Conservation (phyloP, 2,797 vertebrate genomes). For the Ataeniobius toweri region DNA sequence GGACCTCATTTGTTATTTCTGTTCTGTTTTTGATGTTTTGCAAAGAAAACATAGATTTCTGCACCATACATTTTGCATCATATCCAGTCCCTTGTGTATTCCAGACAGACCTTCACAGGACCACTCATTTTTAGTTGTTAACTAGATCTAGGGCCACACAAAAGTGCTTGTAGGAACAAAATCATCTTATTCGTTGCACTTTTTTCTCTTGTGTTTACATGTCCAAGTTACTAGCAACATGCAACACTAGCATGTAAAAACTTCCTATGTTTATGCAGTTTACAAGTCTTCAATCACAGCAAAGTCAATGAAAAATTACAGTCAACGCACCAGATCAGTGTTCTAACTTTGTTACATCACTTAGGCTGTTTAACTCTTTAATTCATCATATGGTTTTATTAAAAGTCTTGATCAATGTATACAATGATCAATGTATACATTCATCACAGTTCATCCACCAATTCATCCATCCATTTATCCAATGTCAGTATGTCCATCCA, state of each 20-base stretch:
- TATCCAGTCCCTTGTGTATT: neutral
- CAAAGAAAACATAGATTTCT: slow-evolving; percentile 2
- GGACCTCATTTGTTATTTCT: slow-evolving; percentile 3
- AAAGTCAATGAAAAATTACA: neutral
- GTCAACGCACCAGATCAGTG: neutral
- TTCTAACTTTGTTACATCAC: neutral
- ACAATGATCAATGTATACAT: too few relatives aligned
- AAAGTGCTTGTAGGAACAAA: neutral
- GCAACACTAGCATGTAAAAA: neutral
- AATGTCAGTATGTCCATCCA: too few relatives aligned
- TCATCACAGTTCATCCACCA: too few relatives aligned
- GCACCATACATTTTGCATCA: neutral
- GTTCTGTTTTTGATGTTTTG: neutral
- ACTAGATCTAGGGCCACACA: neutral
- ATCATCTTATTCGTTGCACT: neutral
- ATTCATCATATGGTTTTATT: too few relatives aligned
- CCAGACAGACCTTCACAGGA: neutral
- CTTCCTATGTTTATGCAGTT: neutral
- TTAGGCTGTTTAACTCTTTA: neutral
- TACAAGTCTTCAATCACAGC: neutral
- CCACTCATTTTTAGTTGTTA: neutral
- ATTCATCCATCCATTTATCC: too few relatives aligned
- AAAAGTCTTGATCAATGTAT: too few relatives aligned
- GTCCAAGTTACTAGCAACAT: neutral
- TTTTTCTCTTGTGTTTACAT: neutral